Conservation (phyloP, 2,113 vertebrate species). For the Megaceryle torquata region DNA sequence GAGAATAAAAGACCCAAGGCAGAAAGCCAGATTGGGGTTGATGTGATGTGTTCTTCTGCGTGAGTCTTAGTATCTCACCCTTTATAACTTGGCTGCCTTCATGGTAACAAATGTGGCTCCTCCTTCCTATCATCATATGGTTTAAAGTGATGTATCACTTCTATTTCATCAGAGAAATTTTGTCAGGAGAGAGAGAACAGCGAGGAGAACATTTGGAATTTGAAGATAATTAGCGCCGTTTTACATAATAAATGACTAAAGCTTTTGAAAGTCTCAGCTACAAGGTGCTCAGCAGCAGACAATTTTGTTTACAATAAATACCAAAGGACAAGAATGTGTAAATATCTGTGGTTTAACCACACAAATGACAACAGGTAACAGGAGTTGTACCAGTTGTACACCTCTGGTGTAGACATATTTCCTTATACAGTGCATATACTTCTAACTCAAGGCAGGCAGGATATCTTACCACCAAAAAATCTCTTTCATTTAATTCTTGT, state of each 20-base stretch:
- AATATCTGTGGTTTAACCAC: neutral
- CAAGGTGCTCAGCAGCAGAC: neutral
- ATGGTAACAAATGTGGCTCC: neutral
- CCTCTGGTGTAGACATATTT: neutral
- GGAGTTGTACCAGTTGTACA: neutral
- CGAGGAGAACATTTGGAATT: neutral
- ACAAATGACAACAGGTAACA: neutral
- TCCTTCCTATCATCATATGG: neutral
- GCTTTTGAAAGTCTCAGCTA: neutral
- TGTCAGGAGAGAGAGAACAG: neutral
- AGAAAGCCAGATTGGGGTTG: neutral
- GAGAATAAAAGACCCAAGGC: neutral
- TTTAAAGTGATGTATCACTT: neutral
- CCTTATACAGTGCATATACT: neutral
- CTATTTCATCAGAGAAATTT: neutral
- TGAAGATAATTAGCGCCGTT: neutral
- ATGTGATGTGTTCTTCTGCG: neutral
- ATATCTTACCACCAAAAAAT: neutral
- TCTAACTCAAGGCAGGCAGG: neutral
- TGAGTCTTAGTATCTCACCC: neutral
- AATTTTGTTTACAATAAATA: neutral
- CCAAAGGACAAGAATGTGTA: neutral
- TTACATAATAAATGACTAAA: neutral
- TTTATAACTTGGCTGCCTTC: neutral
- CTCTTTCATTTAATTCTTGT: neutral